Conservation (phyloP, 2,113 vertebrate genomes). For the Spea multiplicata region DNA sequence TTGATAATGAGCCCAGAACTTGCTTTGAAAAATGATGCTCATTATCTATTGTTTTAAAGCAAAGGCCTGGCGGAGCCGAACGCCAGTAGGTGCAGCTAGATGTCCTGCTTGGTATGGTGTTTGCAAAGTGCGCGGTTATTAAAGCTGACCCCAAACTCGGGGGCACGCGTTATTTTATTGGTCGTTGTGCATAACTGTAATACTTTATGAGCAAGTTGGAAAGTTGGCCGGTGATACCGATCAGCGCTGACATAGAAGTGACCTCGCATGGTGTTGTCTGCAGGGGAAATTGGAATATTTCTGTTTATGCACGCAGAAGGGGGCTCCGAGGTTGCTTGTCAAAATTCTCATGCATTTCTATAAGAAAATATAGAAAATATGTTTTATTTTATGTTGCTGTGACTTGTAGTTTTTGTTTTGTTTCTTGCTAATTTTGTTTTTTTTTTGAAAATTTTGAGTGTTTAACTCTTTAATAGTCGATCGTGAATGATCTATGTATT, state of each 20-base stretch:
- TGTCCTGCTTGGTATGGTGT: not conserved
- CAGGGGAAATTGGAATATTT: not conserved
- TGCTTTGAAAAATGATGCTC: conserved; percentile 19
- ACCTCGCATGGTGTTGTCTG: not conserved
- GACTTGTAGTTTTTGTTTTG: too few species aligned
- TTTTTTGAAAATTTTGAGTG: too few species aligned
- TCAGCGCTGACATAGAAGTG: not conserved
- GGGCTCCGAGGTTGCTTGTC: not conserved
- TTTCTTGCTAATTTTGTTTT: too few species aligned
- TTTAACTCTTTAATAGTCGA: too few species aligned
- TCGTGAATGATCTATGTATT: too few species aligned
- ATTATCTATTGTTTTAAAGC: conserved; percentile 41
- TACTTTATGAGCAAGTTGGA: conserved; percentile 6
- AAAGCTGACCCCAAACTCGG: conserved; percentile 16
- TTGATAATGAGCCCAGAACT: conserved; percentile 34
- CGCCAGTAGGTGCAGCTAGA: not conserved
- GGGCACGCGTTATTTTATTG: not conserved
- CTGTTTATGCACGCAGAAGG: not conserved
- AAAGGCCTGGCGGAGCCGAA: not conserved
- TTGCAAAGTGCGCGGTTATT: conserved; percentile 20
- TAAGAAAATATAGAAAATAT: too few species aligned
- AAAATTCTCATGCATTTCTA: too few species aligned
- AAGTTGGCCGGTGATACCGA: conserved; percentile 1
- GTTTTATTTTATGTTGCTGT: too few species aligned
- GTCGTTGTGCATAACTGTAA: not conserved